Evolutionary conservation across 2,113 vertebrate genomes (phyloP).

Genomic region (Gobius niger): DNA sequence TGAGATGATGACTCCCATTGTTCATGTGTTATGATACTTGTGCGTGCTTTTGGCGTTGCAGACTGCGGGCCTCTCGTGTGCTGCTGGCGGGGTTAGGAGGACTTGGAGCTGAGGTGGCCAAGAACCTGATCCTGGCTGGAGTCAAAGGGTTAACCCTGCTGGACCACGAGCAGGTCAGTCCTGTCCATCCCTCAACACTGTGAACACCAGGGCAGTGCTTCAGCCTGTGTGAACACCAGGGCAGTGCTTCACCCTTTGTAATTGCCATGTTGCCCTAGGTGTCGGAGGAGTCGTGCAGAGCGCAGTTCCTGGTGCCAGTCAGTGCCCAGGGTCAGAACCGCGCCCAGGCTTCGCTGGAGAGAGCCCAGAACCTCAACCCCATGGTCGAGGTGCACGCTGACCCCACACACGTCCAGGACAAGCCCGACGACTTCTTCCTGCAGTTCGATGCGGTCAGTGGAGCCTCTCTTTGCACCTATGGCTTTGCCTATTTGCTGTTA

Average conservation of each 20-base stretch:
- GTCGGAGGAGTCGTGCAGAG: slow-evolving; percentile 81
- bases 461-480: not conserved
- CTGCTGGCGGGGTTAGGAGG: slow-evolving; percentile 88
- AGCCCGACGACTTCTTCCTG: slow-evolving; percentile 86
- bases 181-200: too few species aligned
- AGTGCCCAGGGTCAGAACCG: slow-evolving; percentile 82
- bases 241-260: not conserved
- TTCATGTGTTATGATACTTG: not conserved
- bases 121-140: slow-evolving; percentile 92
- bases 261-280: slow-evolving; percentile 72
- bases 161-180: slow-evolving; percentile 85
- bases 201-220: not conserved
- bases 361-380: slow-evolving; percentile 93
- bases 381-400: slow-evolving; percentile 93
- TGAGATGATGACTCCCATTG: not conserved
- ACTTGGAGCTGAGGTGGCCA: slow-evolving; percentile 91
- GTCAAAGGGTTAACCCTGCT: slow-evolving; percentile 89
- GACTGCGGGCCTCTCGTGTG: slow-evolving; percentile 86
- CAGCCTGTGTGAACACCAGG: not conserved
- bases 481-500: not conserved
- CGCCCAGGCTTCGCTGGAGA: slow-evolving; percentile 86
- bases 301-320: slow-evolving; percentile 88
- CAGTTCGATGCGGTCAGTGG: slow-evolving; percentile 87
- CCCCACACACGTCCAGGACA: slow-evolving; percentile 76
- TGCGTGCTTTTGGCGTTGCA: slow-evolving; percentile 37